Base-by-base conservation (phyloP, 2,113 vertebrate genomes). In the Maccullochella peelii region DNA sequence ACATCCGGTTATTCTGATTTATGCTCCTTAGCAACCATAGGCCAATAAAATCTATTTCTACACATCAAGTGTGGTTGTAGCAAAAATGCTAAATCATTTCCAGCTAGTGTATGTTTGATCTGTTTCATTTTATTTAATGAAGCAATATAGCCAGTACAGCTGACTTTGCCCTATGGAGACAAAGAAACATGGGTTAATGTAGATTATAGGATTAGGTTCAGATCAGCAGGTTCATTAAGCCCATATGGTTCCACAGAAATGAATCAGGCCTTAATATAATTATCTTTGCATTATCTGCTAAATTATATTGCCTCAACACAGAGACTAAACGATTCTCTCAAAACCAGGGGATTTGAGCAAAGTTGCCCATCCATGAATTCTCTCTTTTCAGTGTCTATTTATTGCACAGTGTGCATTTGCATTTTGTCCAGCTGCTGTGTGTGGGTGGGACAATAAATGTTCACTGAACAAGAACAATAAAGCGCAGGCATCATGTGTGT, bases 331-430 rank as follows among this genome's bases (percentile, higher is more conserved):
- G 0, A 61, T 5, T 73, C 33, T 62, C 0, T 63, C 5, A 68
- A 23, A 76, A 77, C 18, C 20, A 40, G 42, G 6, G 40, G 57
- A 4, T 87, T 55, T 58, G 33, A 76, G 72, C 77, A 72, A 77
- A 77, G 54, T 68, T 72, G 30, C 54, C 54, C 67, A 49, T 63
- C 63, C 71, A 75, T 75, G 57, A 54, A 74, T 23, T 83, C 33
- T 76, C 73, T 67, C 36, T 72, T 61, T 65, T 71, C 40, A 50
- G 15, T 33, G 18, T 70, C 57, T 69, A 25, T 74, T 63, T 78
- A 65, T 49, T 63, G 40, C 49, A 70, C 15, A 0, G 16, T 47
- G 3, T 15, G 11, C 63, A 71, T 83, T 75, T 83, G 63, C 63
- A 71, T 79, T 33, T 58, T 69, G 50, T 69, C 69, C 65, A 79